Conservation (phyloP, 2,888 invertebrate species). For the Thera obeliscata region DNA sequence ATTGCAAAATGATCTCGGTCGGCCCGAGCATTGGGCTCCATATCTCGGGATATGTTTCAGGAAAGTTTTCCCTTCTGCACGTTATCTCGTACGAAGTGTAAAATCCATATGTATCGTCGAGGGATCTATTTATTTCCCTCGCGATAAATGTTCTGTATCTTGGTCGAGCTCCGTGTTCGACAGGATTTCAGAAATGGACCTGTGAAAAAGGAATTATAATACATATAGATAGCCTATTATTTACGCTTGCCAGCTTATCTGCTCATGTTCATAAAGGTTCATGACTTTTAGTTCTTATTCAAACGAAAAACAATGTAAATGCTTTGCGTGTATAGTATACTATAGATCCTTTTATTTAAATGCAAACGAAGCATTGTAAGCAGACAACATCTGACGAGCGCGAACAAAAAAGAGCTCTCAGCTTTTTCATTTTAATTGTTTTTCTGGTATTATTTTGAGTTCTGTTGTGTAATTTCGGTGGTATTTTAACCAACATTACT, state of each 20-base stretch:
- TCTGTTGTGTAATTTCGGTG: too few relatives aligned
- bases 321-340: slow-evolving; percentile 17
- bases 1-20: too few relatives aligned
- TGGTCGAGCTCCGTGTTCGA: slow-evolving; percentile 36
- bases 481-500: too few relatives aligned
- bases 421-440: too few relatives aligned
- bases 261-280: slow-evolving; percentile 31
- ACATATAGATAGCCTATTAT: background rate
- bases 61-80: slow-evolving; percentile 3
- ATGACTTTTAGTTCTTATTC: slow-evolving; percentile 31
- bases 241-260: slow-evolving; percentile 15
- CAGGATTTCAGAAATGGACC: slow-evolving; percentile 8
- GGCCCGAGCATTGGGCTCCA: too few relatives aligned
- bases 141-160: slow-evolving; percentile 50
- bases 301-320: slow-evolving; percentile 20
- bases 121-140: slow-evolving; percentile 56
- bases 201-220: background rate
- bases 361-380: slow-evolving; percentile 63
- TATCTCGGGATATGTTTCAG: slow-evolving; percentile 11
- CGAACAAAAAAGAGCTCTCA: slow-evolving; percentile 74
- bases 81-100: slow-evolving; percentile 39
- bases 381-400: slow-evolving; percentile 63
- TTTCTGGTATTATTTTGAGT: too few relatives aligned
- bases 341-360: slow-evolving; percentile 49
- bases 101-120: slow-evolving; percentile 53